Conservation (phyloP, 2,113 vertebrate species). For the Oxyura jamaicensis region DNA sequence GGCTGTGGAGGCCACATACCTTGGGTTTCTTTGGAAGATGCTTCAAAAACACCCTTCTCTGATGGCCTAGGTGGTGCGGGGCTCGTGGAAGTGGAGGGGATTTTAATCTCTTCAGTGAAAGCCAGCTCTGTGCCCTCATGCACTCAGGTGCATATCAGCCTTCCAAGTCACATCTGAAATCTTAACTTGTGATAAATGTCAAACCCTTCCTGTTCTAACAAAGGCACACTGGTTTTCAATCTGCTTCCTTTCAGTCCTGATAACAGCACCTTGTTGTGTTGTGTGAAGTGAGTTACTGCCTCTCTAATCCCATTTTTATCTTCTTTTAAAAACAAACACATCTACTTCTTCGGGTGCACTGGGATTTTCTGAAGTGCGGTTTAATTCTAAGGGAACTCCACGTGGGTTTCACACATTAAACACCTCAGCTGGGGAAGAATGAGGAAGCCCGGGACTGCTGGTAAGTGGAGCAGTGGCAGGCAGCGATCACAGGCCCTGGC, state of each 20-base stretch:
- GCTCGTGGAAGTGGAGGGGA: neutral
- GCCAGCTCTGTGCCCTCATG: neutral
- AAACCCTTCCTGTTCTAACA: neutral
- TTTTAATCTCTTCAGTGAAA: neutral
- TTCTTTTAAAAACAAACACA: neutral
- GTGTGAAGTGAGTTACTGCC: neutral
- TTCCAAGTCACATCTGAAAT: neutral
- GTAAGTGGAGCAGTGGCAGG: neutral
- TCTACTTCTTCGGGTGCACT: neutral
- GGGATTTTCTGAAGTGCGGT: neutral
- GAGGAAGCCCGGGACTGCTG: fast-evolving
- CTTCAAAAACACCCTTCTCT: neutral
- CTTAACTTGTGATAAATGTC: neutral
- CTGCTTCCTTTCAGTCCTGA: neutral
- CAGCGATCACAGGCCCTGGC: neutral
- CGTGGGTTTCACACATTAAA: neutral
- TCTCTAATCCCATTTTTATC: neutral
- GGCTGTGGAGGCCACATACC: neutral
- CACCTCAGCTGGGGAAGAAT: neutral
- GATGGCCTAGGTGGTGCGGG: neutral
- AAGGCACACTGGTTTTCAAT: neutral
- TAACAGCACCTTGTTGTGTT: neutral
- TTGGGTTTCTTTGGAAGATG: neutral
- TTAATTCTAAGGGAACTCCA: neutral
- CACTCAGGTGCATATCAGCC: neutral